phyloP scores from a whole-genome alignment of 2,888 invertebrate genomes.

The Heliconius ismenius region DNA sequence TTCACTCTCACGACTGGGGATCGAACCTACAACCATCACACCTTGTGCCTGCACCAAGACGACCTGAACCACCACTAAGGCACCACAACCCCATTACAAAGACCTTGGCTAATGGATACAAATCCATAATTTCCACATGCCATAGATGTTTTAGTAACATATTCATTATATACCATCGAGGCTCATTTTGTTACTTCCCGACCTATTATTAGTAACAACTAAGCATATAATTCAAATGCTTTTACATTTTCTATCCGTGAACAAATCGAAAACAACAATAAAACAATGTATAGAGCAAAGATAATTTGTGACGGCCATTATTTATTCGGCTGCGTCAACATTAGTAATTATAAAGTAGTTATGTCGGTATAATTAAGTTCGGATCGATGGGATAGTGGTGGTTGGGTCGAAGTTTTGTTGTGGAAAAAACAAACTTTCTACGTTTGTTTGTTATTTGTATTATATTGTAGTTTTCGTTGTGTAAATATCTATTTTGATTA shows the following conservation, averaged over 20 bases:
- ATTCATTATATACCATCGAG: background rate
- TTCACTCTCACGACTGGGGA: too few relatives aligned
- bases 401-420: slow-evolving; percentile 22
- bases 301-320: slow-evolving; percentile 37
- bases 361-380: slow-evolving; percentile 41
- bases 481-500: background rate
- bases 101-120: background rate
- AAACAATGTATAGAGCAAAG: slow-evolving; percentile 31
- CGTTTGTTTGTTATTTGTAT: background rate
- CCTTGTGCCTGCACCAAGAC: too few relatives aligned
- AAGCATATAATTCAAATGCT: slow-evolving; percentile 23
- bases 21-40: too few relatives aligned
- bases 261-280: slow-evolving; percentile 23
- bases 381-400: slow-evolving; percentile 37
- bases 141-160: background rate
- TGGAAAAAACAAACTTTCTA: slow-evolving; percentile 12
- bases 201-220: background rate
- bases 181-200: background rate
- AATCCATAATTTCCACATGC: background rate
- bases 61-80: too few relatives aligned
- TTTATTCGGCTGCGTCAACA: slow-evolving; percentile 42
- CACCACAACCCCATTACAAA: too few relatives aligned
- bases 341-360: slow-evolving; percentile 44
- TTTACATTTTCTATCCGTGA: slow-evolving; percentile 18
- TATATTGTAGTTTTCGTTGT: background rate